These are phyloP conservation scores for Ennomos quercinarius DNA, from an alignment of 2,888 invertebrate genomes.

Conservation along the genomic window DNA sequence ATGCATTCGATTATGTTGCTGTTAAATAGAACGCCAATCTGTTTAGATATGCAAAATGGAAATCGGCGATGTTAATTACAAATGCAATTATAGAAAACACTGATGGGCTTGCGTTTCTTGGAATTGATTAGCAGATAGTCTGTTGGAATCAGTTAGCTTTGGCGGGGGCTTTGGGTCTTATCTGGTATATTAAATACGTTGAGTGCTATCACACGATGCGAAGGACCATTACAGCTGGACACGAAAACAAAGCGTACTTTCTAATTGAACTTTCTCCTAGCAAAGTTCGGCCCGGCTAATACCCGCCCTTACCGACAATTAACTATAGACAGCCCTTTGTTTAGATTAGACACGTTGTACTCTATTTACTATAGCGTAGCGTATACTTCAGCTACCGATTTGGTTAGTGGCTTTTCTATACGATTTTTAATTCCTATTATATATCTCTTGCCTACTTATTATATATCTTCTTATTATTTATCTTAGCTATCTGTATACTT, in stretches of 20 bases:
- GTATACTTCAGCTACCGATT: neutral
- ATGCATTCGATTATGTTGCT: constrained; percentile 52
- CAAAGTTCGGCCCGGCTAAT: constrained; percentile 65
- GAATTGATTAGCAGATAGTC: constrained; percentile 17
- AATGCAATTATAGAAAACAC: constrained; percentile 62
- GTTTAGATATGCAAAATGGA: constrained; percentile 66
- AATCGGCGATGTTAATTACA: constrained; percentile 63
- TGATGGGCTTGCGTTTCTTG: constrained; percentile 34
- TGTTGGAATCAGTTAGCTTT: constrained; percentile 7
- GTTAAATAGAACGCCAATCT: constrained; percentile 63
- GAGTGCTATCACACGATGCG: constrained; percentile 48
- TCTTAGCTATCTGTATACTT: too few relatives aligned
- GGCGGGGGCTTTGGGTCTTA: constrained; percentile 36
- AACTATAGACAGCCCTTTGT: constrained; percentile 51
- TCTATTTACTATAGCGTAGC: neutral
- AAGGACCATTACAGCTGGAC: constrained; percentile 60
- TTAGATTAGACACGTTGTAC: constrained; percentile 29
- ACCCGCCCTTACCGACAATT: constrained; percentile 65
- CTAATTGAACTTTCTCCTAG: constrained; percentile 74
- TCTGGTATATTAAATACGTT: constrained; percentile 51
- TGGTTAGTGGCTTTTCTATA: neutral
- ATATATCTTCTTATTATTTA: too few relatives aligned
- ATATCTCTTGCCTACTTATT: too few relatives aligned
- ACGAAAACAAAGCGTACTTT: constrained; percentile 73
- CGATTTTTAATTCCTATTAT: neutral